phyloP scores from a whole-genome alignment of 2,113 vertebrate genomes.

The Hippocampus abdominalis region DNA sequence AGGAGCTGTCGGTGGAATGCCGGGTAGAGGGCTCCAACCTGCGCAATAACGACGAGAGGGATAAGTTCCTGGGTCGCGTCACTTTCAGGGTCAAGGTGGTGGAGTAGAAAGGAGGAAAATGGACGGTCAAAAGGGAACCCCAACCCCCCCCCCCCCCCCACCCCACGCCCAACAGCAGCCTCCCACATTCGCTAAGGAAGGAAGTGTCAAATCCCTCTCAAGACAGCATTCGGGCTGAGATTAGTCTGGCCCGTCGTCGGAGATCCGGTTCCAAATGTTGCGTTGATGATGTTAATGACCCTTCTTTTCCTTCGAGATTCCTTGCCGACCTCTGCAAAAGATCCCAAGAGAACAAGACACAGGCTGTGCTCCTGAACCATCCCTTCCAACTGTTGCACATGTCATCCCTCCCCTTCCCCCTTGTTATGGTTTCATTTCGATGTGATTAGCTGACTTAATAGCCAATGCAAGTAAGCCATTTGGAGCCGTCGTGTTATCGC shows the following conservation, averaged over 20 bases:
- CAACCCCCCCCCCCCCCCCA: background rate
- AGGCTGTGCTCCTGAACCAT: constrained; percentile 41
- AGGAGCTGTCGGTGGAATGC: constrained; percentile 85
- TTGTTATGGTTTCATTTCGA: constrained; percentile 29
- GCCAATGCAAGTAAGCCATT: constrained; percentile 52
- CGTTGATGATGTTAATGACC: constrained; percentile 61
- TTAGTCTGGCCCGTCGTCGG: constrained; percentile 9
- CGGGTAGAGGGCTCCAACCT: constrained; percentile 84
- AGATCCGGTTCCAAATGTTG: constrained; percentile 32
- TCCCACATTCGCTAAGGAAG: constrained; percentile 35
- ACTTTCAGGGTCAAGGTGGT: constrained; percentile 82
- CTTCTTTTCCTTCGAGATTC: constrained; percentile 50
- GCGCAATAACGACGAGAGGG: constrained; percentile 84
- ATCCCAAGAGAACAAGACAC: constrained; percentile 39
- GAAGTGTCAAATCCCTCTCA: constrained; percentile 57
- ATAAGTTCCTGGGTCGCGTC: constrained; percentile 94
- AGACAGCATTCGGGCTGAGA: constrained; percentile 31
- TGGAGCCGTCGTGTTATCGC: constrained; percentile 46
- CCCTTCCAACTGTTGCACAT: constrained; percentile 42
- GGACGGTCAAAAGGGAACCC: background rate
- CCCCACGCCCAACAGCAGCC: background rate
- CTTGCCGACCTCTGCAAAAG: constrained; percentile 44
- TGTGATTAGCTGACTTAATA: constrained; percentile 47
- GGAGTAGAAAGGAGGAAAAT: constrained; percentile 67
- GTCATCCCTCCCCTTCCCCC: constrained; percentile 19